Percentiles rank a stretch among this genome's conserved stretches.
Evolutionary conservation across 2,797 vertebrate genomes (phyloP).

Genomic region (Sebastes variabilis): DNA sequence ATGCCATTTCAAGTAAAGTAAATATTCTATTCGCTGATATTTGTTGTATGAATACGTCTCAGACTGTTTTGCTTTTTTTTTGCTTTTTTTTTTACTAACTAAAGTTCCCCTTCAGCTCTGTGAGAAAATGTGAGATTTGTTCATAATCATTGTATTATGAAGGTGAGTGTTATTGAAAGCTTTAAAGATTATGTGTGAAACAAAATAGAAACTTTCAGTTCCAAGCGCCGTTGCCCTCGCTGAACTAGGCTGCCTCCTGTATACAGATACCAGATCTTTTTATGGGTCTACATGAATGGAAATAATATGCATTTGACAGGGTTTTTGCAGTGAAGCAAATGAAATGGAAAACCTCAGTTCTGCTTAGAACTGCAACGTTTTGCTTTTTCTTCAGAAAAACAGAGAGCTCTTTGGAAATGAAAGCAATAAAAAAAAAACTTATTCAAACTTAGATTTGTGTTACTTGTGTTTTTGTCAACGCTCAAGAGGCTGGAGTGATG

Average conservation of each 20-base stretch:
- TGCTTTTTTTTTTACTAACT: constrained; percentile 10
- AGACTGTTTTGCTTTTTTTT: constrained; percentile 31
- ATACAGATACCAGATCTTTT: constrained; percentile 57
- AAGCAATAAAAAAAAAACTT: constrained; percentile 85
- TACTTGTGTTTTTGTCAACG: constrained; percentile 21
- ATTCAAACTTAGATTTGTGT: constrained; percentile 58
- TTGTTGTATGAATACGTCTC: constrained; percentile 56
- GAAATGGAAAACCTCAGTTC: constrained; percentile 61
- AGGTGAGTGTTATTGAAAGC: constrained; percentile 71
- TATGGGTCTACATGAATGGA: constrained; percentile 62
- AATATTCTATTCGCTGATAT: constrained; percentile 62
- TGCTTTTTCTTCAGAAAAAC: constrained; percentile 47
- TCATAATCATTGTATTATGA: constrained; percentile 69
- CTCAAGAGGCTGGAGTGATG: neutral
- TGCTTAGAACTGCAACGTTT: constrained; percentile 35
- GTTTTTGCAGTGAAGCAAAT: constrained; percentile 69
- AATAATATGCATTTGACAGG: constrained; percentile 62
- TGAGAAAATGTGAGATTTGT: constrained; percentile 55
- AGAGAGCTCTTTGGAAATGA: constrained; percentile 81
- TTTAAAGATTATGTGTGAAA: constrained; percentile 77
- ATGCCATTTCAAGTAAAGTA: constrained; percentile 65
- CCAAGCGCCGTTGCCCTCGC: constrained; percentile 61
- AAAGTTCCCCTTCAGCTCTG: constrained; percentile 45
- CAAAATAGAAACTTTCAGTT: constrained; percentile 77
- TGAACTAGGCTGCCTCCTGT: constrained; percentile 69